Evolutionary conservation across 2,113 vertebrate species (phyloP).

Genomic region (Hymenochirus boettgeri): DNA sequence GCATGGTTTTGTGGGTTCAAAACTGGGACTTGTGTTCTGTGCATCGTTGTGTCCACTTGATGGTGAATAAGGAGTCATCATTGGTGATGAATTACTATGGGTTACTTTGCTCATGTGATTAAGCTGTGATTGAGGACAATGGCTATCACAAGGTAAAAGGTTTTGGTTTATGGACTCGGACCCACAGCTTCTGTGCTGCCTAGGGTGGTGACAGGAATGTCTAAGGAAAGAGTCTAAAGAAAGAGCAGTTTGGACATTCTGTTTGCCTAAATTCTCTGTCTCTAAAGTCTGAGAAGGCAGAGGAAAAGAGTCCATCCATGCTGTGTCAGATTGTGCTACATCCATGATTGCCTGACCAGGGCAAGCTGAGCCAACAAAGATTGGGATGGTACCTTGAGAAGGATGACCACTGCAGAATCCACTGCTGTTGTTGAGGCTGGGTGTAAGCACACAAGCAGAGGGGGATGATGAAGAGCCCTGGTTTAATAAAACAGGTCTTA

Average conservation of each 20-base stretch:
- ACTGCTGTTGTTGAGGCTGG: conserved; percentile 49
- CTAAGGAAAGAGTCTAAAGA: conserved; percentile 40
- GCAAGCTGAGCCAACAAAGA: conserved; percentile 45
- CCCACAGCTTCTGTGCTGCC: conserved; percentile 48
- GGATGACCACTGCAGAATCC: conserved; percentile 32
- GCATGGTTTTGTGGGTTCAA: conserved; percentile 45
- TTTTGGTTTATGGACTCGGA: conserved; percentile 48
- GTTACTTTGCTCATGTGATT: conserved; percentile 55
- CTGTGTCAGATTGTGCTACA: conserved; percentile 47
- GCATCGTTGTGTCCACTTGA: conserved; percentile 46
- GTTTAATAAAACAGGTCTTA: conserved; percentile 60
- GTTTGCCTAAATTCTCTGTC: conserved; percentile 46
- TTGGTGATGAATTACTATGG: conserved; percentile 24
- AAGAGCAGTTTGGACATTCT: conserved; percentile 37
- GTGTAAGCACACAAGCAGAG: conserved; percentile 50
- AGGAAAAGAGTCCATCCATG: conserved; percentile 45
- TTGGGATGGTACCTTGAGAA: conserved; percentile 45
- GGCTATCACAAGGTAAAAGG: conserved; percentile 45
- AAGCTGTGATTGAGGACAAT: conserved; percentile 53
- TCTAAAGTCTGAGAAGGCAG: conserved; percentile 42
- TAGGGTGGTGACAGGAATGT: conserved; percentile 44
- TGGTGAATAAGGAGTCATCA: conserved; percentile 46
- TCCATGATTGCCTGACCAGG: conserved; percentile 43
- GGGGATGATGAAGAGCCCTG: conserved; percentile 51
- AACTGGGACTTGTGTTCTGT: conserved; percentile 20